A percentile compares a stretch with the other conserved stretches of the same genome.
phyloP scores from a whole-genome alignment of 2,797 vertebrate genomes.

The Spea hammondii region DNA sequence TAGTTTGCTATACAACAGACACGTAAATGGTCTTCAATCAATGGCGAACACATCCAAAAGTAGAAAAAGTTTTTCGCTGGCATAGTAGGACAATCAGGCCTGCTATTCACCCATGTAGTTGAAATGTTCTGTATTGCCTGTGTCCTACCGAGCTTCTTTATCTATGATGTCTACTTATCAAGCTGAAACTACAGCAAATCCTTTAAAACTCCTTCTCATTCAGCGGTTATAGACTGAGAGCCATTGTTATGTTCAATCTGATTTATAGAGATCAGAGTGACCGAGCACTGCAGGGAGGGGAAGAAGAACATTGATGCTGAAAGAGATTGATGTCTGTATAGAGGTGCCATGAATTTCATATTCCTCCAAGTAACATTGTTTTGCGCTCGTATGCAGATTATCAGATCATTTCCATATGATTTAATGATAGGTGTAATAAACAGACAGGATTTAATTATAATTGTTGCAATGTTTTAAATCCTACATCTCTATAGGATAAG shows the following conservation, averaged over 20 bases:
- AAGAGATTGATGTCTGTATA: slow-evolving; percentile 1
- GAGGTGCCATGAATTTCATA: slow-evolving; percentile 4
- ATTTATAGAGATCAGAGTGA: slow-evolving; percentile 9
- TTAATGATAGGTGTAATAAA: neutral
- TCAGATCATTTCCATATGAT: neutral
- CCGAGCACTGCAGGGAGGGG: neutral
- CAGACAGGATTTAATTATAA: neutral
- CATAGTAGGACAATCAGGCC: neutral
- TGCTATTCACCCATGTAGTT: neutral
- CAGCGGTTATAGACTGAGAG: neutral
- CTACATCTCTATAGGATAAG: neutral
- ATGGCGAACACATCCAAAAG: too few relatives aligned
- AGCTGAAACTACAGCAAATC: neutral
- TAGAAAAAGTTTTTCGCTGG: neutral
- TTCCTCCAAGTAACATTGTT: slow-evolving; percentile 1
- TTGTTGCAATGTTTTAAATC: too few relatives aligned
- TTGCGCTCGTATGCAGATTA: neutral
- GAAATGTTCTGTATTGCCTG: neutral
- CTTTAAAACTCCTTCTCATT: slow-evolving; percentile 3
- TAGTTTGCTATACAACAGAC: too few relatives aligned
- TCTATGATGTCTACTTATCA: neutral
- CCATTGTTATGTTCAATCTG: slow-evolving; percentile 1
- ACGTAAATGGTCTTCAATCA: too few relatives aligned
- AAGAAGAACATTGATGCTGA: neutral
- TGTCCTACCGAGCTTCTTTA: slow-evolving; percentile 1